Evolutionary conservation across 1,140 invertebrate genomes (phyloP).

Genomic region (Daktulosphaira vitifoliae): DNA sequence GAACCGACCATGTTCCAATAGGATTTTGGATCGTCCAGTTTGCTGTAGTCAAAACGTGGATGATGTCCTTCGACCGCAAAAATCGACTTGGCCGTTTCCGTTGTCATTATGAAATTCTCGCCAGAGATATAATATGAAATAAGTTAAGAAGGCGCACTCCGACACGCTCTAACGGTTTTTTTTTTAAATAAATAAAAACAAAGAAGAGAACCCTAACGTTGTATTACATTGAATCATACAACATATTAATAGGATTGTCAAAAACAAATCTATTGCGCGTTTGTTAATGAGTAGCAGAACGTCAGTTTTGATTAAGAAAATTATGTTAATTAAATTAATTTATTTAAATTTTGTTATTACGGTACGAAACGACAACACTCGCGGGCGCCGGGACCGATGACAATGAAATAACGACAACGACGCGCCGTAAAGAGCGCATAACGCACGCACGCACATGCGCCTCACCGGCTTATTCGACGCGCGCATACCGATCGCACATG

Average conservation of each 20-base stretch:
- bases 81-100: constrained; percentile 25
- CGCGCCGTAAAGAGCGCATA: not conserved
- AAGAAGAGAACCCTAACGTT: too few species aligned
- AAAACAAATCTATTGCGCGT: too few species aligned
- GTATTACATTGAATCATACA: too few species aligned
- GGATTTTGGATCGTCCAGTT: constrained; percentile 16
- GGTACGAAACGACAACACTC: not conserved
- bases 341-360: not conserved
- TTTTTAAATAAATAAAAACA: not conserved
- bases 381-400: constrained; percentile 15
- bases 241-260: too few species aligned
- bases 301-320: too few species aligned
- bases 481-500: too few species aligned
- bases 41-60: constrained; percentile 19
- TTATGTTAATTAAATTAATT: too few species aligned
- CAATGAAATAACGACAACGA: constrained; percentile 23
- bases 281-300: too few species aligned
- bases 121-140: not conserved
- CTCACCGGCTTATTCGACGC: too few species aligned
- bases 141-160: not conserved
- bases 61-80: constrained; percentile 10
- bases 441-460: not conserved
- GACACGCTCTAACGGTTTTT: constrained; percentile 10
- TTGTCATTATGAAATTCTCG: constrained; percentile 3
- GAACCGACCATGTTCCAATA: not conserved